These are phyloP conservation scores for Drosophila prostipennis DNA, from an alignment of 2,888 invertebrate species.

Conservation along the genomic window DNA sequence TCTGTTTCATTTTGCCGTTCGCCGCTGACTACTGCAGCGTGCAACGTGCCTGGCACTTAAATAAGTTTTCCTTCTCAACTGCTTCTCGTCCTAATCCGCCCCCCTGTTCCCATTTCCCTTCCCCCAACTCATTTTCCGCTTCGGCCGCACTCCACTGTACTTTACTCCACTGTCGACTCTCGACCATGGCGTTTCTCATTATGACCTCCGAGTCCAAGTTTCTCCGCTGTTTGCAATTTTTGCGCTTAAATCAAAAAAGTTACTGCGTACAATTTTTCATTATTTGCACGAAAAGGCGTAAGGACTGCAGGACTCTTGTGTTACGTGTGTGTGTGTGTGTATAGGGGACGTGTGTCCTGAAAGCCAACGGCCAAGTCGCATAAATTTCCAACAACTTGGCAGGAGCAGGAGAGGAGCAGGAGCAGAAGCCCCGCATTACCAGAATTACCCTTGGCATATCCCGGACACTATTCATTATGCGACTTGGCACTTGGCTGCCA, in stretches of 20 bases:
- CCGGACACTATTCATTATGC: slow-evolving; percentile 64
- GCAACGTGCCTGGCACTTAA: slow-evolving; percentile 80
- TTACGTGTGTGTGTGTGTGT: slow-evolving; percentile 8
- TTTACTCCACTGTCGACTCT: slow-evolving; percentile 12
- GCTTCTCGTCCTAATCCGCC: slow-evolving; percentile 6
- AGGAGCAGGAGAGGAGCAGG: slow-evolving; percentile 10
- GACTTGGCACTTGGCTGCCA: slow-evolving; percentile 71
- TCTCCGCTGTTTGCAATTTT: slow-evolving; percentile 51
- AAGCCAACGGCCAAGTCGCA: slow-evolving; percentile 50
- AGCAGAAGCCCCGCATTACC: slow-evolving; percentile 32
- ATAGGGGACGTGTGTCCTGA: slow-evolving; percentile 27
- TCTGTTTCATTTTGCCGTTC: slow-evolving; percentile 31
- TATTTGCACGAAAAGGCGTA: slow-evolving; percentile 56
- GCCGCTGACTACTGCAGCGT: slow-evolving; percentile 57
- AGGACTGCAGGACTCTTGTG: slow-evolving; percentile 35
- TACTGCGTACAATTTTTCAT: slow-evolving; percentile 58
- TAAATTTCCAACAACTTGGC: slow-evolving; percentile 59
- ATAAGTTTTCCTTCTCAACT: slow-evolving; percentile 70
- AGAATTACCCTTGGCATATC: slow-evolving; percentile 57
- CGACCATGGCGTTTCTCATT: slow-evolving; percentile 49
- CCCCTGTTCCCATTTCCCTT: slow-evolving; percentile 28
- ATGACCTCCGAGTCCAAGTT: slow-evolving; percentile 49
- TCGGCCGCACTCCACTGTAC: slow-evolving; percentile 27
- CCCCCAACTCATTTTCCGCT: slow-evolving; percentile 9
- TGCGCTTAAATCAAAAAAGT: slow-evolving; percentile 61